phyloP scores from a whole-genome alignment of 2,113 vertebrate species.

The Rhea americana region DNA sequence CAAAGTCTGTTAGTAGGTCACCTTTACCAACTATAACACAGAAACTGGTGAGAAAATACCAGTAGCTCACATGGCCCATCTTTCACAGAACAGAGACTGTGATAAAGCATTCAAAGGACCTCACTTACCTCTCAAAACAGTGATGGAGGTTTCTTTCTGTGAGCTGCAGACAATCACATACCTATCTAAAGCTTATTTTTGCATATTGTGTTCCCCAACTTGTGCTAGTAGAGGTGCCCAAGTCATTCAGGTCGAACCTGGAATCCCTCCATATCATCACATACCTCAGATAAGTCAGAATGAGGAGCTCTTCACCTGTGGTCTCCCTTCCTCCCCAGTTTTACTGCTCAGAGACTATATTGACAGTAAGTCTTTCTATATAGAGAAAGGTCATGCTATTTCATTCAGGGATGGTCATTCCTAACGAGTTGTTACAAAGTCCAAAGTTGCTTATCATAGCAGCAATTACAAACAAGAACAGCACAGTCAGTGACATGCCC shows the following conservation, averaged over 20 bases:
- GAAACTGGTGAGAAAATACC: background rate
- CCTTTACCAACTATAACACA: background rate
- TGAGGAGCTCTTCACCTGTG: background rate
- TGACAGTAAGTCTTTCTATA: too few relatives aligned
- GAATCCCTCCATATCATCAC: background rate
- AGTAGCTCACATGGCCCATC: background rate
- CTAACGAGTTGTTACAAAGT: background rate
- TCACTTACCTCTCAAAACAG: background rate
- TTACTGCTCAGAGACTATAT: background rate
- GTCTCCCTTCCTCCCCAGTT: background rate
- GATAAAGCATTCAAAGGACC: background rate
- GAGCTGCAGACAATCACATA: too few relatives aligned
- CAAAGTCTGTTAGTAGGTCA: background rate
- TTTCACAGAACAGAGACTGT: background rate
- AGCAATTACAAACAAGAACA: background rate
- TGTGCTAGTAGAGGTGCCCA: background rate
- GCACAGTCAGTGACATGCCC: background rate
- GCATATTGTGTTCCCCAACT: background rate
- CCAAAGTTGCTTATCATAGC: background rate
- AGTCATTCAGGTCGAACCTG: background rate
- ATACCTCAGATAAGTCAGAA: background rate
- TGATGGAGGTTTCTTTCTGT: background rate
- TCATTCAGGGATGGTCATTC: background rate
- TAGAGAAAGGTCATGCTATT: background rate
- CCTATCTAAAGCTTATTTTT: background rate